Evolutionary conservation across 1,140 invertebrate genomes (phyloP), one percentile per base, ranked within the genome.

Genomic region (Drosophila tani): DNA sequence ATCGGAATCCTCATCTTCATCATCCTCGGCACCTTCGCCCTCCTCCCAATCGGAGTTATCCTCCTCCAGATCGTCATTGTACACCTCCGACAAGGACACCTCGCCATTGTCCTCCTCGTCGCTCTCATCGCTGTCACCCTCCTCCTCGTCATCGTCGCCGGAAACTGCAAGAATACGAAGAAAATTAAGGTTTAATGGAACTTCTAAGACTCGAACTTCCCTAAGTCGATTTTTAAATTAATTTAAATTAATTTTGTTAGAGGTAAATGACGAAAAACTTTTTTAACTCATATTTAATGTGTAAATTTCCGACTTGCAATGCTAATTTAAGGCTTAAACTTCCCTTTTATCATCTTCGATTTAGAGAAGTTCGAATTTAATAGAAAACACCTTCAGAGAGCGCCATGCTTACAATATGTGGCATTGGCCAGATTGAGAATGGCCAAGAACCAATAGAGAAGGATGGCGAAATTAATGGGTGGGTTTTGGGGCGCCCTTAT

Each of bases 71-170:
- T 93, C 91, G 78, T 93, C 86, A 78, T 93, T 91, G 55, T 92
- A 93, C 19, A 93, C 88, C 81, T 91, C 46, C 11, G 56, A 63
- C 94, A 95, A 47, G 85, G 84, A 77, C 79, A 74, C 70, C 55
- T 95, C 95, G 43, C 93, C 68, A 24, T 73, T 94, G 43, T 95
- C 94, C 76, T 86, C 86, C 3, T 91, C 87, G 9, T 87, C 82
- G 27, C 95, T 94, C 45, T 95, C 94, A 81, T 95, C 95, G 59
- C 93, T 93, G 47, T 95, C 94, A 71, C 96, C 94, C 24, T 84
- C 85, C 1, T 86, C 87, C 5, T 87, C 82, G 11, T 95, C 94
- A 47, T 95, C 94, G 0, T 94, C 94, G 29, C 94, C 95, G 66
- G 94, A 94, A 78, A 62, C 94, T 94, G 86, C 88, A 91, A 91